These are phyloP conservation scores for Meandrina meandrites DNA, from an alignment of 92 coral and sea anemone species.

Conservation along the genomic window DNA sequence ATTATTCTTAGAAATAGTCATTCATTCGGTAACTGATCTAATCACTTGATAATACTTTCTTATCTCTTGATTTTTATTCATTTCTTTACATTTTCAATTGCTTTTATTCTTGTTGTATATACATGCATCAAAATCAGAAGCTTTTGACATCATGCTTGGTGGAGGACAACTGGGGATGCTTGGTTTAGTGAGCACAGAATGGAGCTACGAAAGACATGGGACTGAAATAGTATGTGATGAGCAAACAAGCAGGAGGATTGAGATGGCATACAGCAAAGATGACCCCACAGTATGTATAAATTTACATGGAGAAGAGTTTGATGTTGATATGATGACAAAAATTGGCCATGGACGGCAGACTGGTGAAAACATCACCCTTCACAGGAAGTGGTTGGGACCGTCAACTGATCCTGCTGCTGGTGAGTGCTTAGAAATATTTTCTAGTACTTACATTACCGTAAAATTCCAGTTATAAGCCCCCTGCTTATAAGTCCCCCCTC, in stretches of 20 bases:
- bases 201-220: constrained; percentile 62
- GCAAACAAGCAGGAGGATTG: constrained; percentile 60
- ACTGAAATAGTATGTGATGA: constrained; percentile 41
- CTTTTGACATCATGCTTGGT: not conserved
- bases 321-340: constrained; percentile 46
- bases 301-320: constrained; percentile 52
- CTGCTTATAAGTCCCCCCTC: too few species aligned
- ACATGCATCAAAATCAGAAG: not conserved
- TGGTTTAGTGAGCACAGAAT: constrained; percentile 57
- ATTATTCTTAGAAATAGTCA: too few species aligned
- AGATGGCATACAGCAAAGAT: constrained; percentile 65
- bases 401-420: not conserved
- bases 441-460: too few species aligned
- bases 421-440: not conserved
- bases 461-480: too few species aligned
- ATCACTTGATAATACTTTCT: too few species aligned
- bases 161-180: constrained; percentile 51
- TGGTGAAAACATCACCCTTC: constrained; percentile 30
- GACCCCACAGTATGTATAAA: constrained; percentile 41
- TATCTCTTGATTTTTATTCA: too few species aligned
- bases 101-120: too few species aligned
- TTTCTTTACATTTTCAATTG: too few species aligned
- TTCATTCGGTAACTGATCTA: too few species aligned
- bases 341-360: constrained; percentile 28
- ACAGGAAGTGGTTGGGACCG: not conserved